Percentiles rank a stretch among this genome's conserved stretches.
Evolutionary conservation across 2,888 invertebrate genomes (phyloP).

Genomic region (Biston betularia): DNA sequence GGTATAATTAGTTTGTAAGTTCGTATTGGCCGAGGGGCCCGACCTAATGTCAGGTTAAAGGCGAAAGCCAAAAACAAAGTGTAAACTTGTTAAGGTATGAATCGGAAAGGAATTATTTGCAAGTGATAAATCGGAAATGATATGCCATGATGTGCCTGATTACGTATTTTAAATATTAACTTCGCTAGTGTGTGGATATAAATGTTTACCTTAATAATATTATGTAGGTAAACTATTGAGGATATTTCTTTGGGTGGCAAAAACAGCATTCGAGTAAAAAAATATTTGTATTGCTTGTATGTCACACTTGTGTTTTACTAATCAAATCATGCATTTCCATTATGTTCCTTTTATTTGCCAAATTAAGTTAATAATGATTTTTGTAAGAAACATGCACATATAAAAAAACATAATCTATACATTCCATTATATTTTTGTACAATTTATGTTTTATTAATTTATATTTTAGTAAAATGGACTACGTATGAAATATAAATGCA

Average conservation of each 20-base stretch:
- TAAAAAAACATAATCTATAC: constrained; percentile 57
- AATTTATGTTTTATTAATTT: constrained; percentile 31
- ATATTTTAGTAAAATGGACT: constrained; percentile 10
- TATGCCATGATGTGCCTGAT: constrained; percentile 74
- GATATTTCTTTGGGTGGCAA: constrained; percentile 43
- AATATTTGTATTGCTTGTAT: constrained; percentile 42
- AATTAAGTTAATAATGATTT: constrained; percentile 45
- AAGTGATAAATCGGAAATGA: constrained; percentile 49
- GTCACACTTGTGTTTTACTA: constrained; percentile 41
- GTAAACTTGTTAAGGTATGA: constrained; percentile 15
- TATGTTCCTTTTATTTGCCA: constrained; percentile 60
- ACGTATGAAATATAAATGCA: constrained; percentile 36
- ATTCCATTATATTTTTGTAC: constrained; percentile 61
- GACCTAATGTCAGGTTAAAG: no score
- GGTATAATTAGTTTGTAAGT: constrained; percentile 19
- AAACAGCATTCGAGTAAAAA: constrained; percentile 48
- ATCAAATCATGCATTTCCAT: constrained; percentile 55
- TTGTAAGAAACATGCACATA: constrained; percentile 17
- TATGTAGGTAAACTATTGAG: constrained; percentile 11
- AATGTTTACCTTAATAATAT: constrained; percentile 26
- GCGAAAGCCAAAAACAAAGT: no score
- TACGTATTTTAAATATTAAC: constrained; percentile 45
- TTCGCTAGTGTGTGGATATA: constrained; percentile 15
- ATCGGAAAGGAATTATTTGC: constrained; percentile 42
- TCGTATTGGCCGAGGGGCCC: no score